Evolutionary conservation across 2,113 vertebrate genomes (phyloP).

Genomic region (Lonchura striata): DNA sequence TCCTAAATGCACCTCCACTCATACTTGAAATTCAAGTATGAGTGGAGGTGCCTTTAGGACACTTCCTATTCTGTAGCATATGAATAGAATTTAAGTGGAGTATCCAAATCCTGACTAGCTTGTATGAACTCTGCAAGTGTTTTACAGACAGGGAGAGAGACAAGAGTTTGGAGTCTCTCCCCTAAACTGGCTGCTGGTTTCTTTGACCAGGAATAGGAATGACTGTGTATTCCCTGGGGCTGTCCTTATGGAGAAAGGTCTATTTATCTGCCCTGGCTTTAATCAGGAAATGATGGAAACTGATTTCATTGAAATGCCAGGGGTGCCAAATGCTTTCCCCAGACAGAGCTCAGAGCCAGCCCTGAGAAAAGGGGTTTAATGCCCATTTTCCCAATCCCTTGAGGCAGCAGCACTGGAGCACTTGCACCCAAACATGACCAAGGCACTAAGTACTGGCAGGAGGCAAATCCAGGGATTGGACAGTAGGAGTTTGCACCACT

Average conservation of each 20-base stretch:
- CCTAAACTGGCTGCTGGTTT: not conserved
- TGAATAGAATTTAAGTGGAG: not conserved
- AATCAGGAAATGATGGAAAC: not conserved
- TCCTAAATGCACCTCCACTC: too few relatives aligned
- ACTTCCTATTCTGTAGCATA: not conserved
- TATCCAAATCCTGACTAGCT: not conserved
- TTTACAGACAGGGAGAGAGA: not conserved
- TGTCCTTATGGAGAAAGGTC: not conserved
- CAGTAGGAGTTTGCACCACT: not conserved
- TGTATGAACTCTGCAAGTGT: not conserved
- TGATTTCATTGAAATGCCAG: not conserved
- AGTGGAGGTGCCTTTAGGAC: not conserved
- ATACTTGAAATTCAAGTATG: not conserved
- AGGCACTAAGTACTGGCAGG: rapidly evolving
- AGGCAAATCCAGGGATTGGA: not conserved
- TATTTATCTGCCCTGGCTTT: not conserved
- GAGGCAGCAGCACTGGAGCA: not conserved
- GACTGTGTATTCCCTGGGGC: not conserved
- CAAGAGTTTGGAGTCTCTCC: not conserved
- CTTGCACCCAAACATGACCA: rapidly evolving
- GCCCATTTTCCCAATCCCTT: not conserved
- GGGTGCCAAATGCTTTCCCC: not conserved
- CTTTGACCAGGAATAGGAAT: not conserved
- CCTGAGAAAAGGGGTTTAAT: not conserved
- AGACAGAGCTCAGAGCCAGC: not conserved